Evolutionary conservation across 92 coral and sea anemone genomes (phyloP).

Genomic region (Hydrozoanthus gracilis): DNA sequence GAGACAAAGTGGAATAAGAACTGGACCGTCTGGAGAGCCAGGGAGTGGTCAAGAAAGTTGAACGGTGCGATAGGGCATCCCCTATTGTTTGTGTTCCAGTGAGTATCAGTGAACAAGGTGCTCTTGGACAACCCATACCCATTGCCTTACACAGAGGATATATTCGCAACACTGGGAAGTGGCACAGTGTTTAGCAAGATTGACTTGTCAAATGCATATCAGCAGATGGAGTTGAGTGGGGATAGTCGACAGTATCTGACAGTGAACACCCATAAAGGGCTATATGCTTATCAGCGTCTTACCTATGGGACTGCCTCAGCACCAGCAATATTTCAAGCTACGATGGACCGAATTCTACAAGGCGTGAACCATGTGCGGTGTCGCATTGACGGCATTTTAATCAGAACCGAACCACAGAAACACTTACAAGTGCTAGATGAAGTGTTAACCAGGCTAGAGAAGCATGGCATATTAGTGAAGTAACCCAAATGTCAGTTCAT

Average conservation of each 20-base stretch:
- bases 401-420: constrained; percentile 54
- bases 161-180: constrained; percentile 63
- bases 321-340: constrained; percentile 46
- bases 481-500: constrained; percentile 55
- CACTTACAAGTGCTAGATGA: constrained; percentile 55
- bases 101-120: constrained; percentile 42
- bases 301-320: constrained; percentile 56
- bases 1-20: constrained; percentile 52
- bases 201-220: constrained; percentile 66
- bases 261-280: constrained; percentile 62
- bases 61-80: constrained; percentile 56
- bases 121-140: constrained; percentile 50
- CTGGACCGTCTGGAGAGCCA: constrained; percentile 52
- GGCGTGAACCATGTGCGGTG: constrained; percentile 37
- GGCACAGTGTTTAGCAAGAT: constrained; percentile 64
- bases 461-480: constrained; percentile 48
- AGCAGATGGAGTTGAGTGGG: constrained; percentile 49
- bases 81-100: constrained; percentile 61
- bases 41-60: constrained; percentile 61
- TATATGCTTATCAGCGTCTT: constrained; percentile 54
- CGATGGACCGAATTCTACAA: constrained; percentile 52
- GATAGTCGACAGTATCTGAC: constrained; percentile 53
- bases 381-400: constrained; percentile 53
- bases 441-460: constrained; percentile 27
- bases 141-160: constrained; percentile 58